phyloP scores from a whole-genome alignment of 2,113 vertebrate species.

The Ellobius talpinus region DNA sequence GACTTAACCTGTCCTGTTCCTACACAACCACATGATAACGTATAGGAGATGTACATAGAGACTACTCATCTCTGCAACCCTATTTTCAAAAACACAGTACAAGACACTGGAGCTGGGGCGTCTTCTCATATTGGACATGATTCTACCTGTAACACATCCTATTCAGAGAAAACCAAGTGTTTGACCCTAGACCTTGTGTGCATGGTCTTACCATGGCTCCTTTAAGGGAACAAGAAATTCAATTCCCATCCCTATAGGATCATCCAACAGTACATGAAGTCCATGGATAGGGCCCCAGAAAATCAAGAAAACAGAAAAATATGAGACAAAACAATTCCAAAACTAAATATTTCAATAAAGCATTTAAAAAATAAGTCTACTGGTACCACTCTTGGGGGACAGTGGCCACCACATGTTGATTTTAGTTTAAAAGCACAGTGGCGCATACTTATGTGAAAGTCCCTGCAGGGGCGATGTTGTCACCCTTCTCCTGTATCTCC shows the following conservation, averaged over 20 bases:
- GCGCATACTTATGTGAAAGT: too few species aligned
- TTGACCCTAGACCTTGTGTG: background rate
- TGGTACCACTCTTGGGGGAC: background rate
- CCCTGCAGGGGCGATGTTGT: background rate
- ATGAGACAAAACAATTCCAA: background rate
- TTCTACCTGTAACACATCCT: background rate
- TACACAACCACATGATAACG: background rate
- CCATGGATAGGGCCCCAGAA: background rate
- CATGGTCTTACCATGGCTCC: background rate
- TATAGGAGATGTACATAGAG: background rate
- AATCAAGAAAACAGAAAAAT: background rate
- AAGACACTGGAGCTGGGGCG: background rate
- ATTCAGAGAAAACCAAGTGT: background rate
- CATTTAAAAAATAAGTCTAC: background rate
- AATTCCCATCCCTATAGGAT: background rate
- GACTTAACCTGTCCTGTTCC: background rate
- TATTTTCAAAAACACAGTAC: background rate
- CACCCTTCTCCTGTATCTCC: background rate
- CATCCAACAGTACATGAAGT: background rate
- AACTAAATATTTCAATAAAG: constrained; percentile 22
- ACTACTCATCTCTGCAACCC: background rate
- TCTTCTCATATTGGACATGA: background rate
- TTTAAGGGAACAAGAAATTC: background rate
- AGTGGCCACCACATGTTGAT: fast-evolving
- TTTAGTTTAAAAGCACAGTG: background rate